These are phyloP conservation scores for Plebejus anna DNA, from an alignment of 2,888 invertebrate genomes.

Conservation along the genomic window DNA sequence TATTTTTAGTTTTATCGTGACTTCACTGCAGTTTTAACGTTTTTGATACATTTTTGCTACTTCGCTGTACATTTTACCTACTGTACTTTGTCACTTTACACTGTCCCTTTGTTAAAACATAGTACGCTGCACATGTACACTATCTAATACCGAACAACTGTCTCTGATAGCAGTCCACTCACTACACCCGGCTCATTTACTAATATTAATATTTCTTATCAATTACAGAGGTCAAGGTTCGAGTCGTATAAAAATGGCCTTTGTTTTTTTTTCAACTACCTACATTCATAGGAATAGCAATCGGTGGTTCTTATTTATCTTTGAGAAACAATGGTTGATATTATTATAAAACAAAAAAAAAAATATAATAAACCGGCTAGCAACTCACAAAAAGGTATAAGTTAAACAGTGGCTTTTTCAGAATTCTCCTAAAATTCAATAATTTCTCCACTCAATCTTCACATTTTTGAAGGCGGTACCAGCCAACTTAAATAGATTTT, in stretches of 20 bases:
- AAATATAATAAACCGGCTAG: too few species aligned
- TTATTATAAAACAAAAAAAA: too few species aligned
- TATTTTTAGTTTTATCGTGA: not conserved
- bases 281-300: not conserved
- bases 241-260: not conserved
- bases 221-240: not conserved
- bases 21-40: not conserved
- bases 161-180: not conserved
- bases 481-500: too few species aligned
- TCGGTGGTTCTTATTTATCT: not conserved
- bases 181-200: not conserved
- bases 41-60: not conserved
- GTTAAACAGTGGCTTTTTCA: too few species aligned
- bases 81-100: not conserved
- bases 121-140: not conserved
- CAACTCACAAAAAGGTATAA: too few species aligned
- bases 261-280: slow-evolving; percentile 5
- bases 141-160: not conserved
- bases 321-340: not conserved
- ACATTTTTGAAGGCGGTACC: too few species aligned
- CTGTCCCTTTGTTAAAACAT: not conserved
- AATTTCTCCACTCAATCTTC: too few species aligned
- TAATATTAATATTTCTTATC: not conserved
- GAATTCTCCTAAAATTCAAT: too few species aligned
- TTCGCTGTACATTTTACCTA: not conserved